These are phyloP conservation scores for Acanthosoma haemorrhoidale DNA, from an alignment of 2,888 invertebrate species.

Conservation along the genomic window DNA sequence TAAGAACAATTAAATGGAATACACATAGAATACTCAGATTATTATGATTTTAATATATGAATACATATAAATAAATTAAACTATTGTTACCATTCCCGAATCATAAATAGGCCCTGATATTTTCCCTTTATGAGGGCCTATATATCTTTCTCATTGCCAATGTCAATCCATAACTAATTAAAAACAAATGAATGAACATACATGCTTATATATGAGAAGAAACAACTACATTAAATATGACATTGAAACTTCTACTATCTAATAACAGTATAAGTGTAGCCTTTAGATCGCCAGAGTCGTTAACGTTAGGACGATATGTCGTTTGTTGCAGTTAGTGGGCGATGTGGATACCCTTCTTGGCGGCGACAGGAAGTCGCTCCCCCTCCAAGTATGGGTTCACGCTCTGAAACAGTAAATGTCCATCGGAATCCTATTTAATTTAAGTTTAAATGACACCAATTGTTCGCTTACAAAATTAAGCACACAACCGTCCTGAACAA, in stretches of 20 bases:
- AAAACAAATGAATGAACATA: conserved; percentile 20
- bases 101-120: conserved; percentile 35
- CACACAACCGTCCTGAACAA: no score
- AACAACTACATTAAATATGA: conserved; percentile 28
- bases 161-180: not conserved
- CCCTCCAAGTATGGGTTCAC: conserved; percentile 79
- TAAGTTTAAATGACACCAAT: no score
- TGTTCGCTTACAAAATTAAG: no score
- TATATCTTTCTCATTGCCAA: conserved; percentile 8
- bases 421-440: no score
- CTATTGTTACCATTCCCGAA: conserved; percentile 3
- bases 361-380: conserved; percentile 82
- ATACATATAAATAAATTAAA: conserved; percentile 18
- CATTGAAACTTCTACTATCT: conserved; percentile 21
- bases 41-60: conserved; percentile 19
- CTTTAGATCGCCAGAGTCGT: conserved; percentile 18
- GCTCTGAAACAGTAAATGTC: conserved; percentile 55
- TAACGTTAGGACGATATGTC: not conserved
- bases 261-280: conserved; percentile 18
- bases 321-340: conserved; percentile 45
- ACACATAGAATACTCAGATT: conserved; percentile 19
- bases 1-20: conserved; percentile 19
- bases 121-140: conserved; percentile 38
- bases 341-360: conserved; percentile 83
- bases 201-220: conserved; percentile 30